These are phyloP conservation scores for Linurgus olivaceus DNA, from an alignment of 2,797 vertebrate genomes.

Conservation along the genomic window DNA sequence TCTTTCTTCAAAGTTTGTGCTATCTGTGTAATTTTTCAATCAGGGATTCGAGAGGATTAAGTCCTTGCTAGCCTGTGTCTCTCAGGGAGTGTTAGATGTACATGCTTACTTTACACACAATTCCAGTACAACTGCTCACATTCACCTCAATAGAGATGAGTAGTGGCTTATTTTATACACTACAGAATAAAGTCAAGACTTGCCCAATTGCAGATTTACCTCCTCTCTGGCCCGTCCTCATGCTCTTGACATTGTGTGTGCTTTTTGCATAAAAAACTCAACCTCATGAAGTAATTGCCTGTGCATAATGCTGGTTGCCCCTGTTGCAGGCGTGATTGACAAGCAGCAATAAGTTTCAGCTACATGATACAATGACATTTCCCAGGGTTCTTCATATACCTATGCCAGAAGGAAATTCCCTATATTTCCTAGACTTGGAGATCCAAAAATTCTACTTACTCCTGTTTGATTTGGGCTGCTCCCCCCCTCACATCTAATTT, in stretches of 20 bases:
- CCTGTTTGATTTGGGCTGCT: neutral
- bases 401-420: neutral
- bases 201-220: neutral
- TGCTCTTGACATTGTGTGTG: neutral
- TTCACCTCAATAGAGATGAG: neutral
- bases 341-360: neutral
- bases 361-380: neutral
- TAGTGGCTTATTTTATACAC: neutral
- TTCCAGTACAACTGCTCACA: neutral
- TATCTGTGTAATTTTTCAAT: conserved; percentile 52
- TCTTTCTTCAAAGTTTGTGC: conserved; percentile 49
- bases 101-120: neutral
- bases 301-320: neutral
- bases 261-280: neutral
- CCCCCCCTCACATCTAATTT: neutral
- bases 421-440: neutral
- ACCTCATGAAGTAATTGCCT: neutral
- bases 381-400: neutral
- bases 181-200: neutral
- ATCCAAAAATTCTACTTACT: neutral
- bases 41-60: conserved; percentile 52
- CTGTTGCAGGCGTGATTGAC: neutral
- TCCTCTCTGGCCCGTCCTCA: neutral
- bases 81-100: neutral
- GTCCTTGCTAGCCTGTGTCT: neutral